Evolutionary conservation across 2,113 vertebrate species (phyloP), one percentile per base, ranked within the genome.

Genomic region (Tor tambroides): DNA sequence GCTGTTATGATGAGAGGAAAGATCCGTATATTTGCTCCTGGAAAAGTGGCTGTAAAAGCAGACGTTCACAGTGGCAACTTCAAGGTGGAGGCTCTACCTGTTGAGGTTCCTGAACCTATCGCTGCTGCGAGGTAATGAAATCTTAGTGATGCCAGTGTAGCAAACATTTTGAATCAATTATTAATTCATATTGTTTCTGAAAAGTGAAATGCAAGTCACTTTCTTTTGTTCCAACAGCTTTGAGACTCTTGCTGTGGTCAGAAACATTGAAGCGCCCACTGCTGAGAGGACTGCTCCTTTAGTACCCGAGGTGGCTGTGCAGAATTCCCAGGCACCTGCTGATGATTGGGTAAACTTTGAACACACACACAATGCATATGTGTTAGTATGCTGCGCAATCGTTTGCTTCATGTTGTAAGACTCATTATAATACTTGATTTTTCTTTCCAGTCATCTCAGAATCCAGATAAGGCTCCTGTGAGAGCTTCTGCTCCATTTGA

Each of bases 181-280:
- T 21, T 56, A 38, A 2, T 51, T 51, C 4, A 38, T 15, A 82
- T 28, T 54, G 32, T 65, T 63, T 6, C 46, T 65, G 19, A 35
- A 15, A 56, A 80, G 23, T n/a, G 19, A 56, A 56, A 21, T 72
- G 19, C 35, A 28, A 71, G 6, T 72, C 1, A 2, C 21, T 2
- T n/a, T 28, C 87, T 7, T 84, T 89, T 87, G 26, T 28, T 32
- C 88, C 2, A 69, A 91, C 90, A 97, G 96, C 49, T 89, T 95
- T 69, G 93, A 94, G 12, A 95, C 95, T 80, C 80, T 93, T 92
- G 96, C 94, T 88, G 84, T 96, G 51, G 92, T 93, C 87, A 96
- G 95, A 91, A 95, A 96, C 86, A 77, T 93, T 84, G 94, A 93
- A 91, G 94, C 96, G 23, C 85, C 93, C 8, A 15, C 83, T 1